These are phyloP conservation scores for Oreocharis arfaki DNA, from an alignment of 2,113 vertebrate genomes.

Conservation along the genomic window DNA sequence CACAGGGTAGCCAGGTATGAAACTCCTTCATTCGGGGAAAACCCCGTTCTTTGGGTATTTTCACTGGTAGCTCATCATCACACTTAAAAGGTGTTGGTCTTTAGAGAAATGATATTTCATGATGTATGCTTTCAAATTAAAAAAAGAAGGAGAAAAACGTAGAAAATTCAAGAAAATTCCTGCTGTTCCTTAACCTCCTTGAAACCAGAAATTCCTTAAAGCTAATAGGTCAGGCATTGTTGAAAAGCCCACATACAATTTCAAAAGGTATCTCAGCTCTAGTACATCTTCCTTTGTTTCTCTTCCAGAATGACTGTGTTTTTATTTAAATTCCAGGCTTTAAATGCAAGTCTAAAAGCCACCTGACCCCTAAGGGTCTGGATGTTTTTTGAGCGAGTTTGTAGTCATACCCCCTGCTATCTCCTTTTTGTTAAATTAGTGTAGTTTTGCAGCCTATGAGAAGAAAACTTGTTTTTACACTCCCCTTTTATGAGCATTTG, in stretches of 20 bases:
- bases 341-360: background rate
- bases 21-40: rapidly evolving
- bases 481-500: constrained; percentile 5
- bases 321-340: constrained; percentile 38
- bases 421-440: constrained; percentile 27
- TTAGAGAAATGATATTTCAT: background rate
- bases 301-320: background rate
- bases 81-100: background rate
- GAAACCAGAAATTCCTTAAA: background rate
- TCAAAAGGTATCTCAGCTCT: background rate
- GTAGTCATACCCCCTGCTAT: background rate
- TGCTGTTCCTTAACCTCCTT: constrained; percentile 2
- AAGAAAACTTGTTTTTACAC: background rate
- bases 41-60: background rate
- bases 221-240: background rate
- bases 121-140: background rate
- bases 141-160: background rate
- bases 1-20: background rate
- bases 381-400: constrained; percentile 5
- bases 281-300: background rate
- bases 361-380: background rate
- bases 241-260: background rate
- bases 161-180: background rate
- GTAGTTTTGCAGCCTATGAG: background rate
- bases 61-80: background rate